phyloP scores from a whole-genome alignment of 2,797 vertebrate species.

The Sebastes kiyomatsui region DNA sequence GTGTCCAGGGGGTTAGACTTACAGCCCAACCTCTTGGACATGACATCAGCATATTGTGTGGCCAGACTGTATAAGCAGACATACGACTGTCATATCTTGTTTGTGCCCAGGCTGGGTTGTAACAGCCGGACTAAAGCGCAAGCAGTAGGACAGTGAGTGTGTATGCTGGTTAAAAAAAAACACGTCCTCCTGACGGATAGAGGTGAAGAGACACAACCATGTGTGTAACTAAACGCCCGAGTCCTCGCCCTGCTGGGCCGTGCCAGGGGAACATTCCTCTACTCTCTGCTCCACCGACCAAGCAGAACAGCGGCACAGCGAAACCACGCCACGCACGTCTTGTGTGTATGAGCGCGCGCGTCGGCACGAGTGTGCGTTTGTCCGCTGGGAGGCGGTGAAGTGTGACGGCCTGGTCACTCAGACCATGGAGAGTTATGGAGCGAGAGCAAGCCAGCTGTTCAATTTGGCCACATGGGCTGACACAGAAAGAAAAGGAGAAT shows the following conservation, averaged over 20 bases:
- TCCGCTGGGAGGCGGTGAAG: conserved; percentile 61
- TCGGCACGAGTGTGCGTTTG: conserved; percentile 41
- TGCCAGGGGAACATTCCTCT: conserved; percentile 69
- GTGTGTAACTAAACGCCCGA: conserved; percentile 66
- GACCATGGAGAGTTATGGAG: conserved; percentile 69
- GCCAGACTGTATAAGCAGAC: neutral
- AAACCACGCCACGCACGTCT: conserved; percentile 26
- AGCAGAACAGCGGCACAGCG: conserved; percentile 65
- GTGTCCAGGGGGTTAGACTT: neutral
- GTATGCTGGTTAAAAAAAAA: conserved; percentile 25
- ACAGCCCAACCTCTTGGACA: neutral
- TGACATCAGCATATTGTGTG: conserved; percentile 14
- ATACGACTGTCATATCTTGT: conserved; percentile 31
- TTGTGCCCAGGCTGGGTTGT: conserved; percentile 27
- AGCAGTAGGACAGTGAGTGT: conserved; percentile 30
- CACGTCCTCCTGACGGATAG: conserved; percentile 53
- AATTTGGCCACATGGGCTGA: conserved; percentile 70
- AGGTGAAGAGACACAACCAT: conserved; percentile 64
- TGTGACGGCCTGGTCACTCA: conserved; percentile 71
- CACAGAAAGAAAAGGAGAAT: conserved; percentile 51
- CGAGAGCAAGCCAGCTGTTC: conserved; percentile 76
- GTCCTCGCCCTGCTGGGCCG: conserved; percentile 59
- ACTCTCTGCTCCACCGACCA: conserved; percentile 71
- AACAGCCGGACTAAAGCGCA: conserved; percentile 21
- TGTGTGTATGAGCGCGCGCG: conserved; percentile 19